Evolutionary conservation across 1,140 invertebrate species (phyloP).

Genomic region (Diorhabda carinulata): DNA sequence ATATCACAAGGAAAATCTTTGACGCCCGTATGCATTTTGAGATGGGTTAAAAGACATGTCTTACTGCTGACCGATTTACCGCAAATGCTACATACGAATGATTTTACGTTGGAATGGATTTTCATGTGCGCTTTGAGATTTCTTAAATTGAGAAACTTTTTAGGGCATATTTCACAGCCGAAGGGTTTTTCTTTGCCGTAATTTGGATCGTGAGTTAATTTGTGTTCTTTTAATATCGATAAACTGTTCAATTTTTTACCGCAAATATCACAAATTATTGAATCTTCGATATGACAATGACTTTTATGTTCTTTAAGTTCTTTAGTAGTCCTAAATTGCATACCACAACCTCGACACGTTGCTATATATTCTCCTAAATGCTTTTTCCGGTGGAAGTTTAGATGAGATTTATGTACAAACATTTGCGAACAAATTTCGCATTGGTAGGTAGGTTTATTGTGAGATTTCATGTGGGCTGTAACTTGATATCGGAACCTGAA

Average conservation of each 20-base stretch:
- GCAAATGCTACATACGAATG: conserved; percentile 51
- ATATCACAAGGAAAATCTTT: conserved; percentile 44
- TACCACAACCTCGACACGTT: conserved; percentile 33
- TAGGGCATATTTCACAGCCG: conserved; percentile 35
- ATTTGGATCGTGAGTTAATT: conserved; percentile 28
- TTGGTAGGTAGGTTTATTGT: conserved; percentile 38
- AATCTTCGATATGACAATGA: conserved; percentile 27
- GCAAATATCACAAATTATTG: conserved; percentile 36
- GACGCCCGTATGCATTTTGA: conserved; percentile 44
- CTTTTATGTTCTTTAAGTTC: conserved; percentile 30
- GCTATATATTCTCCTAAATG: conserved; percentile 52
- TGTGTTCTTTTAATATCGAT: conserved; percentile 37
- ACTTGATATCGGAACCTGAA: conserved; percentile 35
- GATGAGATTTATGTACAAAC: conserved; percentile 65
- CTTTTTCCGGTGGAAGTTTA: conserved; percentile 62
- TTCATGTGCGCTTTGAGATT: conserved; percentile 55
- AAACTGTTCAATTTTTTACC: conserved; percentile 28
- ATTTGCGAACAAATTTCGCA: conserved; percentile 50
- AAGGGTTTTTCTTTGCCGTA: conserved; percentile 20
- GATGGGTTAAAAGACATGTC: conserved; percentile 37
- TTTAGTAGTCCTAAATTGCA: conserved; percentile 32
- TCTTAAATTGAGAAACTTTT: conserved; percentile 24
- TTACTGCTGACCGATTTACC: conserved; percentile 48
- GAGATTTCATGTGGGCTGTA: conserved; percentile 26
- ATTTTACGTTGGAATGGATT: conserved; percentile 62